Evolutionary conservation across 2,797 vertebrate genomes (phyloP), one percentile per base, ranked within the genome.

Genomic region (Eptatretus atami): DNA sequence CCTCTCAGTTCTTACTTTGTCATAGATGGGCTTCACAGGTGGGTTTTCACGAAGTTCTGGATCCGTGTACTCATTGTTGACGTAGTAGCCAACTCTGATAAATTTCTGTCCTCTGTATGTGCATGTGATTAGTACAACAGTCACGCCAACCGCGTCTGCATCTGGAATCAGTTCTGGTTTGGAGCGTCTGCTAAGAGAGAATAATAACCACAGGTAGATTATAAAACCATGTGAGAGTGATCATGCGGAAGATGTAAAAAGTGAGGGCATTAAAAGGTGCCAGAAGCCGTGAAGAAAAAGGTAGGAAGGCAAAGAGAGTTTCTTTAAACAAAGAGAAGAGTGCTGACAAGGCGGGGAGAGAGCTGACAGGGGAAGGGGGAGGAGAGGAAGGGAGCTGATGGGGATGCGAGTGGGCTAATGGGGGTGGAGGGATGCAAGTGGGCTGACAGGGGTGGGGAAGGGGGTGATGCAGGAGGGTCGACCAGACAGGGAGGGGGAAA

Each of bases 51-150:
- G 78, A 52, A 86, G 78, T 66, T 88, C 84, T 0, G 80, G 78
- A 52, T 79, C 80, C 2, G 79, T 80, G 71, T 92, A 92, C 72
- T 92, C 85, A 31, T 88, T 92, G 76, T 87, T 88, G 65, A 92
- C 84, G 10, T 88, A 88, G 70, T 88, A 92, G 54, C 85, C 85
- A 6, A 92, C 84, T 13, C 85, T 80, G 67, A 88, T 87, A 69
- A 92, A 92, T 71, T 92, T 84, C 68, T 88, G 84, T 52, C 79
- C 80, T 4, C 80, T 78, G 70, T 88, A 92, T 1, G 84, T 88
- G 71, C 85, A 92, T 64, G 84, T 92, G 65, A 92, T 85, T 14
- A 92, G 78, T 66, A 82, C 82, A 10, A 92, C 84, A 1, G 84
- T 92, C 63, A 88, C 84, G 15, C 85, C 85, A 53, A 92, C 82